These are phyloP conservation scores for Chiloscyllium plagiosum DNA, from an alignment of 2,113 vertebrate species.

Conservation along the genomic window DNA sequence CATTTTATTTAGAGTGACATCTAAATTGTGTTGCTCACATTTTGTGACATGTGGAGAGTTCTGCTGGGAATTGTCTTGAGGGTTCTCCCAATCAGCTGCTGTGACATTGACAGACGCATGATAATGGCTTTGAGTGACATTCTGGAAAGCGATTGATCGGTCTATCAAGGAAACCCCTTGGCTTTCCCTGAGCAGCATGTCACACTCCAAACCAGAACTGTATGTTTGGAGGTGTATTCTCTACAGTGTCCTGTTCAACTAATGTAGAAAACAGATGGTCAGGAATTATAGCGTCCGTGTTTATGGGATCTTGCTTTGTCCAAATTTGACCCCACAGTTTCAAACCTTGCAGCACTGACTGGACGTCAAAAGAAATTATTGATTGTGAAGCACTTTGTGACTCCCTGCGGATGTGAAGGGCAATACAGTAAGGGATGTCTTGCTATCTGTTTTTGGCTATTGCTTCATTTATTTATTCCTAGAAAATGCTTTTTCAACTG, in stretches of 20 bases:
- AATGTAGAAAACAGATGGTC: background rate
- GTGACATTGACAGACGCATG: background rate
- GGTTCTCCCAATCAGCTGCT: background rate
- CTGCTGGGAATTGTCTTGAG: background rate
- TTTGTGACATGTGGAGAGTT: background rate
- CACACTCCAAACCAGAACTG: background rate
- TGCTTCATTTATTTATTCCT: too few species aligned
- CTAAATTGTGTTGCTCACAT: background rate
- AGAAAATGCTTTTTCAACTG: background rate
- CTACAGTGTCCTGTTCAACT: background rate
- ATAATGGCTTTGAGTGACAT: background rate
- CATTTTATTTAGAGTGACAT: background rate
- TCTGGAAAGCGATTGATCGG: background rate
- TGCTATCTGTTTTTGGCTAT: too few species aligned
- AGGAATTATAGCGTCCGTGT: background rate
- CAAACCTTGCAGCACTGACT: background rate
- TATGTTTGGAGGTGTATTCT: background rate
- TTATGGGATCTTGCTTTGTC: background rate
- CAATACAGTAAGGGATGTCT: too few species aligned
- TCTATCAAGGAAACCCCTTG: background rate
- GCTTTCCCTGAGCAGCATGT: background rate
- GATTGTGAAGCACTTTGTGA: background rate
- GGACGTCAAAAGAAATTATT: background rate
- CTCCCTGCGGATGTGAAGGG: background rate
- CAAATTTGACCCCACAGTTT: background rate